Conservation (phyloP, 2,888 invertebrate genomes). For the Colletes collaris region DNA sequence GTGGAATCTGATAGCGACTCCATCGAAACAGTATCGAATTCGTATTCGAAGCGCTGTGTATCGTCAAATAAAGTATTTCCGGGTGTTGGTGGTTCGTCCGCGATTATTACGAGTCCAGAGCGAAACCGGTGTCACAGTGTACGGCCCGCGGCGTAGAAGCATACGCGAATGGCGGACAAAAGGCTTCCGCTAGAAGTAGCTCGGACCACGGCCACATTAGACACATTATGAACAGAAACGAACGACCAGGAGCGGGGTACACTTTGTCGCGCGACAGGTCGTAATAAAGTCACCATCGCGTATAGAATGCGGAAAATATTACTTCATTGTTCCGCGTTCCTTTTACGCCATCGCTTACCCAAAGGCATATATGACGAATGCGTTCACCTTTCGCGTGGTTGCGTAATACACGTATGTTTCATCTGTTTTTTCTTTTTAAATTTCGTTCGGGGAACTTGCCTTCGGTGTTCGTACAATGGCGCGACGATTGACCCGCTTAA, state of each 20-base stretch:
- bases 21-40: too few species aligned
- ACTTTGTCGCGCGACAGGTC: slow-evolving; percentile 54
- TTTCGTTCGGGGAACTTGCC: background rate
- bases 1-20: too few species aligned
- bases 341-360: background rate
- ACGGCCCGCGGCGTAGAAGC: slow-evolving; percentile 37
- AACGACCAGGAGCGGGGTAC: slow-evolving; percentile 42
- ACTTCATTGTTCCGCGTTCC: slow-evolving; percentile 22
- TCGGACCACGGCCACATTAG: slow-evolving; percentile 61
- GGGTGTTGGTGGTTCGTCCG: slow-evolving; percentile 26
- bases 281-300: slow-evolving; percentile 54
- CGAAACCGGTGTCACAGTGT: slow-evolving; percentile 43
- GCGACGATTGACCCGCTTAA: too few species aligned
- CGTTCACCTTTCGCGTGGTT: background rate
- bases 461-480: background rate
- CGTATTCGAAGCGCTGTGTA: too few species aligned
- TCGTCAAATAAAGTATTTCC: slow-evolving; percentile 14
- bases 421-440: background rate
- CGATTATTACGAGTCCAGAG: slow-evolving; percentile 47
- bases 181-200: slow-evolving; percentile 58
- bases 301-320: slow-evolving; percentile 42
- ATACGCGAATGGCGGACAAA: slow-evolving; percentile 58
- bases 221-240: slow-evolving; percentile 65
- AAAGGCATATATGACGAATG: background rate
- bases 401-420: background rate